phyloP scores from a whole-genome alignment of 2,113 vertebrate genomes.

The Corythaixoides concolor region DNA sequence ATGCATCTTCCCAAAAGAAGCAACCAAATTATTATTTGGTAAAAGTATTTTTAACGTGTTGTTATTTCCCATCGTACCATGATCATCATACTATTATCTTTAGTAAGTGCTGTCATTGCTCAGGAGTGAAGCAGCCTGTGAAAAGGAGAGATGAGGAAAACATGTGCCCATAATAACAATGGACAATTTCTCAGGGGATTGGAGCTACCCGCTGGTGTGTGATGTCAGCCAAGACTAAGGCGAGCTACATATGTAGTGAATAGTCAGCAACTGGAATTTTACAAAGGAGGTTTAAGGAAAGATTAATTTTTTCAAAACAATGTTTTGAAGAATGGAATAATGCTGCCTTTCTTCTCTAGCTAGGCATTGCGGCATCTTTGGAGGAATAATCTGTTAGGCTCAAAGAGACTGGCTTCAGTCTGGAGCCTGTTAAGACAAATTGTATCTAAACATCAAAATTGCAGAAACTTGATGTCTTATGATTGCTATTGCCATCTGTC shows the following conservation, averaged over 20 bases:
- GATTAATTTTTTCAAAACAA: not conserved
- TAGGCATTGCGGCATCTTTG: not conserved
- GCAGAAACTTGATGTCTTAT: not conserved
- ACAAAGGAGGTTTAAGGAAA: not conserved
- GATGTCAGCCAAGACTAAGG: not conserved
- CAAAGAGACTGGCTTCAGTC: not conserved
- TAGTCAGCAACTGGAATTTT: not conserved
- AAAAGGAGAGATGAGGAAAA: not conserved
- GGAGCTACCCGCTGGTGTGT: not conserved
- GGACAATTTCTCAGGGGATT: not conserved
- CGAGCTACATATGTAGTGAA: not conserved
- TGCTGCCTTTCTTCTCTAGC: not conserved
- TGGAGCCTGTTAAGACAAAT: not conserved
- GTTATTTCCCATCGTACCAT: not conserved
- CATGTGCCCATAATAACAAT: fast-evolving
- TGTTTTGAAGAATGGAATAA: not conserved
- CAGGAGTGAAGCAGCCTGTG: not conserved
- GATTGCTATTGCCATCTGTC: not conserved
- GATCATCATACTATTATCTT: not conserved
- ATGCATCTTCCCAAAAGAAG: not conserved
- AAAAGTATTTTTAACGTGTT: not conserved
- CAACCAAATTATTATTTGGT: not conserved
- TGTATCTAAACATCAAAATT: not conserved
- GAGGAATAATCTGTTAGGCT: not conserved
- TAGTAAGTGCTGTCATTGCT: not conserved